phyloP scores from a whole-genome alignment of 1,140 invertebrate species.

The Dryas iulia region DNA sequence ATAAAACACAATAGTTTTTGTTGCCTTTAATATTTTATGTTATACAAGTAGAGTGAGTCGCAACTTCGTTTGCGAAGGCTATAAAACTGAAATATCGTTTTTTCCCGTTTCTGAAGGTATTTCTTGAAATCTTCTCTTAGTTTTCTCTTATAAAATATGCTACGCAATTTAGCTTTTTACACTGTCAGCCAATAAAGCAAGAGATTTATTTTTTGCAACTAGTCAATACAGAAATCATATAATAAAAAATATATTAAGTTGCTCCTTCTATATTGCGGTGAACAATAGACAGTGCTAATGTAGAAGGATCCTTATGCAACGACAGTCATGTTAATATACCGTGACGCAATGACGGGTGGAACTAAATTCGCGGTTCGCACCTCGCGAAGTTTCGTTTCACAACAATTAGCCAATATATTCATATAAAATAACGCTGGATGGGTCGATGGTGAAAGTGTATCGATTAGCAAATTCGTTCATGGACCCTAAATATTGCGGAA shows the following conservation, averaged over 20 bases:
- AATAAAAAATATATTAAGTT: neutral
- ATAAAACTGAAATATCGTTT: too few species aligned
- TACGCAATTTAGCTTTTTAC: too few species aligned
- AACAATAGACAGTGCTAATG: constrained; percentile 8
- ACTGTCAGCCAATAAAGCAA: too few species aligned
- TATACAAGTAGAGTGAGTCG: too few species aligned
- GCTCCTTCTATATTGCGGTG: neutral
- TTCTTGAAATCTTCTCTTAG: too few species aligned
- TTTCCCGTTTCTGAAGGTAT: too few species aligned
- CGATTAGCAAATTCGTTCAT: constrained; percentile 6
- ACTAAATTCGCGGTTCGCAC: constrained; percentile 28
- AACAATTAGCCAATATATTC: constrained; percentile 26
- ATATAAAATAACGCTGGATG: constrained; percentile 17
- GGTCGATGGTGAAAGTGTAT: constrained; percentile 28
- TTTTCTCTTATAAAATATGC: too few species aligned
- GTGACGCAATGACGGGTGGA: constrained; percentile 33
- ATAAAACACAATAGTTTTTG: too few species aligned
- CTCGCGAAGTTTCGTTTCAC: constrained; percentile 34
- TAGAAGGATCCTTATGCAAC: constrained; percentile 25
- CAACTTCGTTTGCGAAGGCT: too few species aligned
- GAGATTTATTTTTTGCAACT: too few species aligned
- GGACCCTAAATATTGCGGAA: neutral
- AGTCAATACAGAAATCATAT: neutral
- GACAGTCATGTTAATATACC: constrained; percentile 30
- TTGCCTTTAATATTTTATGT: too few species aligned